Base-by-base conservation (phyloP, 2,113 vertebrate species). In the Antigone vipio region DNA sequence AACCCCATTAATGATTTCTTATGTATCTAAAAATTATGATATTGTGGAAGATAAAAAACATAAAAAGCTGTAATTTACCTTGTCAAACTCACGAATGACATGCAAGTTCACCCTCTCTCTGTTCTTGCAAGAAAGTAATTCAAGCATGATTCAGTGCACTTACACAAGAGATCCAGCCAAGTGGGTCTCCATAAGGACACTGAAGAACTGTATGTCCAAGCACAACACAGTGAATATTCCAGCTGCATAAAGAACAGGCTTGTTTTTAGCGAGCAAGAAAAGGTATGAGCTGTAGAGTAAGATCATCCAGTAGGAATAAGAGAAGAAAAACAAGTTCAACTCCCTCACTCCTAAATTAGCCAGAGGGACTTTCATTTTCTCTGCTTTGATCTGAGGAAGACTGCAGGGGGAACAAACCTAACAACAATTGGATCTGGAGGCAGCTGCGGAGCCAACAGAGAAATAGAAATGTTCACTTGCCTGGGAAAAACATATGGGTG, bases 241-340 rank as follows among this genome's bases (percentile, higher is more conserved):
- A 78, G 64, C 40, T 58, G 83, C 79, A 94, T 92, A 88, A 94
- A 94, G 85, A 93, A 44, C 59, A 93, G 72, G 76, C 72, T 95
- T 97, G 94, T 93, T 96, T 97, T 96, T 92, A 96, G 92, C 87
- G 91, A 82, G 79, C 30, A 63, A 81, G 56, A 67, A 88, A 95
- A 94, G 91, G 93, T 94, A 93, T 56, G 83, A 92, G 88, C 85
- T 89, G 81, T 47, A 89, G 40, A 88, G 58, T 75, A 93, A 40
- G 49, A 95, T 75, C 52, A 78, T 78, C 83, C 88, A 78, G 56
- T 64, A 93, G 71, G 83, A 97, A 94, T 81, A 97, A 2, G 15
- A 83, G 85, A 84, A 96, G 93, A 95, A 90, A 93, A 96, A 97
- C 92, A 93, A 92, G 94, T 86, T 87, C 35, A 89, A 95, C 91